A percentile compares a stretch with the other conserved stretches of the same genome.
Evolutionary conservation across 2,113 vertebrate genomes (phyloP).

Genomic region (Nycticryphes semicollaris): DNA sequence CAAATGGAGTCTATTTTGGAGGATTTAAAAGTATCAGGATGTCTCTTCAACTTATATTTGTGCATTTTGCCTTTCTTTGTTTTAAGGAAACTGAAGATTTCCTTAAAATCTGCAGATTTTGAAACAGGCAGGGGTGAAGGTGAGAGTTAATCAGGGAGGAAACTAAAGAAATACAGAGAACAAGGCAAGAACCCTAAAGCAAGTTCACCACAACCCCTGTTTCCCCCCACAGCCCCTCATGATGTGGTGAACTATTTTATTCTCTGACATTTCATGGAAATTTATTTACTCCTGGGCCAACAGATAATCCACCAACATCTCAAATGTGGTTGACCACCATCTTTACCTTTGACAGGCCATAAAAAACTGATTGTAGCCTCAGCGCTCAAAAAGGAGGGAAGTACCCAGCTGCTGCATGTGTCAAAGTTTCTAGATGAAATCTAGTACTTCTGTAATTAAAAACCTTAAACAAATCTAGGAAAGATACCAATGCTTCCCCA

Average conservation of each 20-base stretch:
- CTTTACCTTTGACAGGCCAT: neutral
- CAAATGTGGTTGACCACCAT: accelerated
- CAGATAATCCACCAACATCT: neutral
- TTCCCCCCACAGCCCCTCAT: accelerated
- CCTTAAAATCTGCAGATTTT: neutral
- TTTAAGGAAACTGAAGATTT: neutral
- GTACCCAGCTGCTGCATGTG: neutral
- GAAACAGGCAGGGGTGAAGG: neutral
- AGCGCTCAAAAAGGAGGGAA: neutral
- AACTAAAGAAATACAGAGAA: neutral
- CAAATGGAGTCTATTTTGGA: neutral
- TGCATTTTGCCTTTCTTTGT: neutral
- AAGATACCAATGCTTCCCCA: neutral
- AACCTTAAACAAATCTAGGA: neutral
- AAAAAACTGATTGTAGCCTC: neutral
- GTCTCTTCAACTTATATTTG: neutral
- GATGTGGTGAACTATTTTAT: neutral
- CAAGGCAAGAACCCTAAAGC: neutral
- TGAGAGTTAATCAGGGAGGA: neutral
- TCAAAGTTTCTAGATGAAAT: neutral
- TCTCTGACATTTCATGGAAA: neutral
- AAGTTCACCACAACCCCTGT: neutral
- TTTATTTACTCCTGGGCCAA: neutral
- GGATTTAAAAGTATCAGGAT: neutral
- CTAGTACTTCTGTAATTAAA: neutral